A percentile compares a stretch with the other conserved stretches of the same genome.
Conservation (phyloP, 2,113 vertebrate species). For the Condylura cristata region DNA sequence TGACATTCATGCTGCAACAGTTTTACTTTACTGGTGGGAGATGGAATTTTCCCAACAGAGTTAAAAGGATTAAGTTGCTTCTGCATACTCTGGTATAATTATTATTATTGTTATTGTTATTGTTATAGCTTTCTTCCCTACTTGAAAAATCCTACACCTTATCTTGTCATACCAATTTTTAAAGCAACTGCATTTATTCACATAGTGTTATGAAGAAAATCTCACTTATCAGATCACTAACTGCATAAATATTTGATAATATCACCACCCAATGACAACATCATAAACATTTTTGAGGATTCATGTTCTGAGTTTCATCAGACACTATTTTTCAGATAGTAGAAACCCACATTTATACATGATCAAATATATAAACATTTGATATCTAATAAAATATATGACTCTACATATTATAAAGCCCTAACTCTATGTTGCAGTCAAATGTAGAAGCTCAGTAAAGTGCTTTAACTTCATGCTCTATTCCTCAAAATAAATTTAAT, state of each 20-base stretch:
- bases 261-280: not conserved
- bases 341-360: not conserved
- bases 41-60: not conserved
- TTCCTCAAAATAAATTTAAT: not conserved
- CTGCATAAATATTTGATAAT: not conserved
- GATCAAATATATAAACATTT: not conserved
- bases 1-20: not conserved
- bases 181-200: not conserved
- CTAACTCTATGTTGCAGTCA: not conserved
- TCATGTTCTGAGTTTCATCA: not conserved
- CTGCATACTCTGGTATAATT: not conserved
- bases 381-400: not conserved
- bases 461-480: not conserved
- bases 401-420: too few species aligned
- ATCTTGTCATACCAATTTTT: not conserved
- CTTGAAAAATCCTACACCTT: not conserved
- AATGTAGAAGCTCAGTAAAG: not conserved
- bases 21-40: constrained; percentile 36
- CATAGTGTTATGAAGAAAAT: not conserved
- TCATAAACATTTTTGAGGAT: not conserved
- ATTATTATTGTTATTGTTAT: too few species aligned
- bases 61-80: not conserved
- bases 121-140: not conserved
- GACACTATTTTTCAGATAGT: not conserved
- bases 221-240: not conserved